A percentile compares a stretch with the other conserved stretches of the same genome.
phyloP scores from a whole-genome alignment of 1,140 invertebrate species.

The Nixonia krombeini region DNA sequence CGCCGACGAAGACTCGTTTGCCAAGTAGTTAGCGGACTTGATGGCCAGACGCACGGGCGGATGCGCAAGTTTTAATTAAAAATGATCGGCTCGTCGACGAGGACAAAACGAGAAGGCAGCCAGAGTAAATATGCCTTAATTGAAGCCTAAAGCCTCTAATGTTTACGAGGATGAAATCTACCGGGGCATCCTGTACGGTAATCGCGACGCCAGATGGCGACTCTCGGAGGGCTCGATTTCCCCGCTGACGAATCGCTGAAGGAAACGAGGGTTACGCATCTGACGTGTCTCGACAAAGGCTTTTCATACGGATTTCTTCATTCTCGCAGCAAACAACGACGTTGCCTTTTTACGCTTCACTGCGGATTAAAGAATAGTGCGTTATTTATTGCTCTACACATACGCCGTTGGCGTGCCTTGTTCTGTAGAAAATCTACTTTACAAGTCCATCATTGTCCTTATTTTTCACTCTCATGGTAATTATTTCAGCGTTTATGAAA shows the following conservation, averaged over 20 bases:
- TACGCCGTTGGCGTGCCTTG: no score
- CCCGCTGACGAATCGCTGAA: conserved; percentile 57
- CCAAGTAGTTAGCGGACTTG: conserved; percentile 35
- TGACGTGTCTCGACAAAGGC: neutral
- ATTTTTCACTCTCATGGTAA: no score
- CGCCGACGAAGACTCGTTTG: conserved; percentile 38
- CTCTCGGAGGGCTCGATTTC: conserved; percentile 54
- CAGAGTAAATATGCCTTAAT: conserved; percentile 58
- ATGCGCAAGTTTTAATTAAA: conserved; percentile 55
- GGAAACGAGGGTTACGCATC: conserved; percentile 48
- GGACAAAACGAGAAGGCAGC: conserved; percentile 25
- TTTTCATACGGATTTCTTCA: neutral
- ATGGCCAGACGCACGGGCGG: conserved; percentile 30
- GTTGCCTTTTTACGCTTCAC: no score
- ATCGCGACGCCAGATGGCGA: conserved; percentile 57
- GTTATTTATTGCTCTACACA: no score
- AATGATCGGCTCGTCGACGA: conserved; percentile 30
- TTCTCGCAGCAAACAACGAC: no score
- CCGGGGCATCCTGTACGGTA: conserved; percentile 36
- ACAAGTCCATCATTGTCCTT: no score
- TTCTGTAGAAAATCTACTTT: no score
- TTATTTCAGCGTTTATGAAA: no score
- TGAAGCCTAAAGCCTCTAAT: conserved; percentile 51
- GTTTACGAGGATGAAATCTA: conserved; percentile 46
- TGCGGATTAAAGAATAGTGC: no score